Evolutionary conservation across 2,113 vertebrate genomes (phyloP), one percentile per base, ranked within the genome.

Genomic region (Dipodomys ordii): DNA sequence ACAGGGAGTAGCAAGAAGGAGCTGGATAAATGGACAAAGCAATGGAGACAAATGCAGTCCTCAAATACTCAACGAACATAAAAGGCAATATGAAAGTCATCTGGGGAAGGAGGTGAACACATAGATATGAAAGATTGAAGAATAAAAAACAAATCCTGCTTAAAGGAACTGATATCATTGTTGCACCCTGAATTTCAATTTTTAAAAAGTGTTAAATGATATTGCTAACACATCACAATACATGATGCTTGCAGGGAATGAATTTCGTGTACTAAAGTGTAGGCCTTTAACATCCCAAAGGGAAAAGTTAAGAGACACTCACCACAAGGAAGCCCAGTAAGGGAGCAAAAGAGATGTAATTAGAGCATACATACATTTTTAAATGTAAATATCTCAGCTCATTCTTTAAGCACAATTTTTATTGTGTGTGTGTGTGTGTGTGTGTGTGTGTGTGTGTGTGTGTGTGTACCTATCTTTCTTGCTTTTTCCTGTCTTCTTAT

Each of bases 271-370:
- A 67, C 39, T 57, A 28, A 65, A 46, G 62, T 20, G 12, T 6
- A 90, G 23, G 6, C 12, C 60, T 67, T 39, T 62, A 35, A 57
- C 95, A 81, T 74, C 76, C 69, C 87, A 73, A 87, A 96, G 72
- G 83, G 83, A 83, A 53, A 90, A 32, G 8, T 96, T 97, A 46
- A 39, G 95, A 97, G 32, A 78, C 91, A 88, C 77, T 93, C 92
- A 86, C 97, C 98, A 98, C 98, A 96, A 98, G 98, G 95, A 98
- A 98, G 98, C 98, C 96, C 98, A 97, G 46, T 32, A 95, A 94
- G 94, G 96, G 90, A 97, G 30, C 68, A 2, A 97, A 98, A 97
- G 67, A 39, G 19, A 72, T 87, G 3, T 7, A 94, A 72, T 39
- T 20, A 77, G 23, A 68, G 22, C 2, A 6, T 53, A 8, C n/a